Percentiles rank a stretch among this genome's conserved stretches.
Evolutionary conservation across 1,140 invertebrate genomes (phyloP).

Genomic region (Diachasmimorpha longicaudata): DNA sequence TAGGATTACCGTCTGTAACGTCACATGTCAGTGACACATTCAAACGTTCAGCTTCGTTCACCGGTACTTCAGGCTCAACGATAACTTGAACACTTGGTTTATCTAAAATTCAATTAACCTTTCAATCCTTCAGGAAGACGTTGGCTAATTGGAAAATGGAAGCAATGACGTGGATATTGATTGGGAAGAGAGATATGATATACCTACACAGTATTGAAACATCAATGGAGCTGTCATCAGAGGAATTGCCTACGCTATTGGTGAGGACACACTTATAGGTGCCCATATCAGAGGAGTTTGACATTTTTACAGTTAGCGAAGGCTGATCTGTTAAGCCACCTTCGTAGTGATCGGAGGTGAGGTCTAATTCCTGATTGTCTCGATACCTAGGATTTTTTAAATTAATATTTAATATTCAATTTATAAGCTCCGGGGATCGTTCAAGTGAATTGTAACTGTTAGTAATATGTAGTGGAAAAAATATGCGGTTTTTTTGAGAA

Average conservation of each 20-base stretch:
- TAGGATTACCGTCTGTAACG: conserved; percentile 73
- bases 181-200: neutral
- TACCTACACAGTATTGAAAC: conserved; percentile 83
- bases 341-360: conserved; percentile 73
- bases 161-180: neutral
- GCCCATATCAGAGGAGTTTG: conserved; percentile 78
- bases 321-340: conserved; percentile 77
- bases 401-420: neutral
- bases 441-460: too few species aligned
- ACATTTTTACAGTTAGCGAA: conserved; percentile 77
- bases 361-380: conserved; percentile 71
- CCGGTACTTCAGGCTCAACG: conserved; percentile 76
- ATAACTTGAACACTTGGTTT: conserved; percentile 77
- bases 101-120: conserved; percentile 62
- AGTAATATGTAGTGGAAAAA: too few species aligned
- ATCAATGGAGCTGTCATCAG: conserved; percentile 72
- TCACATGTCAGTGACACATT: conserved; percentile 86
- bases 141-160: neutral
- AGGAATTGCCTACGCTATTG: conserved; percentile 76
- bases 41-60: conserved; percentile 78
- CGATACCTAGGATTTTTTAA: conserved; percentile 32
- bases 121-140: conserved; percentile 5
- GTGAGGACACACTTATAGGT: conserved; percentile 79
- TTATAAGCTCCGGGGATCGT: too few species aligned
- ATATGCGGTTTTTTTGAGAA: too few species aligned